Percentiles rank a stretch among this genome's conserved stretches.
Evolutionary conservation across 1,140 invertebrate species (phyloP).

Genomic region (Acromyrmex heyeri): DNA sequence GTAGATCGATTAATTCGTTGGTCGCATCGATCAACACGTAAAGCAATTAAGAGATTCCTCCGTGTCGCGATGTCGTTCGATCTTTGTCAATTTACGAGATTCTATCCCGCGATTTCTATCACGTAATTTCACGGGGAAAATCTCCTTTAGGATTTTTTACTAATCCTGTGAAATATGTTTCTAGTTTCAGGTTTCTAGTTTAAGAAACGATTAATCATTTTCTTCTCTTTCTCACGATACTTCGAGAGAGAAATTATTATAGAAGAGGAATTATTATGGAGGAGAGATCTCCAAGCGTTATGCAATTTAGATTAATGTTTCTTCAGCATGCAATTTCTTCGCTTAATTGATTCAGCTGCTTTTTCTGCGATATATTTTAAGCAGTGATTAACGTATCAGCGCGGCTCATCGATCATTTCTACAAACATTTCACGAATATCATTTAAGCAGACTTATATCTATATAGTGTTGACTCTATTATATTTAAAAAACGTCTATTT

Average conservation of each 20-base stretch:
- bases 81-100: constrained; percentile 37
- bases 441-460: constrained; percentile 40
- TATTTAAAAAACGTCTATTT: constrained; percentile 63
- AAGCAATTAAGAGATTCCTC: constrained; percentile 44
- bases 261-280: background rate
- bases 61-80: background rate
- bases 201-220: background rate
- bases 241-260: background rate
- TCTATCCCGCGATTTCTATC: background rate
- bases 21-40: constrained; percentile 38
- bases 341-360: constrained; percentile 21
- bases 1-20: constrained; percentile 31
- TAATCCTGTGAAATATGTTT: constrained; percentile 9
- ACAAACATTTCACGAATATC: constrained; percentile 30
- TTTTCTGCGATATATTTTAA: constrained; percentile 21
- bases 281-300: background rate
- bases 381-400: constrained; percentile 11
- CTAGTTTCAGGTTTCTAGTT: constrained; percentile 20
- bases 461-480: constrained; percentile 23
- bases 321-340: constrained; percentile 23
- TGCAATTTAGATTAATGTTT: constrained; percentile 44
- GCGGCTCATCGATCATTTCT: constrained; percentile 25
- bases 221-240: background rate
- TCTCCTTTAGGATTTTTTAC: background rate
- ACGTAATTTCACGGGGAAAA: constrained; percentile 16